A percentile compares a stretch with the other conserved stretches of the same genome.
Evolutionary conservation across 2,113 vertebrate species (phyloP).

Genomic region (Ramphastos sulfuratus): DNA sequence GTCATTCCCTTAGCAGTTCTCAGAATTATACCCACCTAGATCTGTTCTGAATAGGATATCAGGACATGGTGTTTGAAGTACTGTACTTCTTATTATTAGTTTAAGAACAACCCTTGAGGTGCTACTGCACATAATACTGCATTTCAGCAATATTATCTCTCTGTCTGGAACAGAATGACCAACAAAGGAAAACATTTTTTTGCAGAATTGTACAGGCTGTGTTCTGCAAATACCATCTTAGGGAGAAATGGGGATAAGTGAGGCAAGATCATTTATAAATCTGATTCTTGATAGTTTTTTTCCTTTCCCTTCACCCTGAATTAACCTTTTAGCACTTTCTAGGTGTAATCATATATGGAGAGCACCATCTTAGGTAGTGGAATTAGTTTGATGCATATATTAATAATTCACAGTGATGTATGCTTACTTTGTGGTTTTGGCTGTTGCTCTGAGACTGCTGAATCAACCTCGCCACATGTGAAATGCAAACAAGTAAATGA

Average conservation of each 20-base stretch:
- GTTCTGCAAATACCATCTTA: neutral
- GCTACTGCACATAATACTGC: neutral
- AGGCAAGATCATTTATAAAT: neutral
- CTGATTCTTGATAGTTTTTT: neutral
- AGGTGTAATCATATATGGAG: neutral
- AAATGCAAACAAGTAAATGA: neutral
- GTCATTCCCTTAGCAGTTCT: neutral
- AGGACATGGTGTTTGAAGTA: neutral
- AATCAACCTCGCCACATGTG: neutral
- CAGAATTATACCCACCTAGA: neutral
- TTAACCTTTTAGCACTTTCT: neutral
- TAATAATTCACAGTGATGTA: neutral
- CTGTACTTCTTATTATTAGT: neutral
- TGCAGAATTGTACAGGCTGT: neutral
- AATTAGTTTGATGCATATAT: neutral
- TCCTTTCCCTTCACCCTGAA: neutral
- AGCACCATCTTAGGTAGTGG: neutral
- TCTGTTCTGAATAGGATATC: neutral
- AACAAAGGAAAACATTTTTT: neutral
- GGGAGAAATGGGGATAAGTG: neutral
- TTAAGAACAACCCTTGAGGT: neutral
- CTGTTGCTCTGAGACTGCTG: neutral
- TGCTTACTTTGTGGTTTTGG: neutral
- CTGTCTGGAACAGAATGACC: neutral
- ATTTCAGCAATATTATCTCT: neutral